A percentile compares a stretch with the other conserved stretches of the same genome.
These are phyloP conservation scores for Aplodontia rufa DNA, from an alignment of 2,113 vertebrate genomes.

Conservation along the genomic window DNA sequence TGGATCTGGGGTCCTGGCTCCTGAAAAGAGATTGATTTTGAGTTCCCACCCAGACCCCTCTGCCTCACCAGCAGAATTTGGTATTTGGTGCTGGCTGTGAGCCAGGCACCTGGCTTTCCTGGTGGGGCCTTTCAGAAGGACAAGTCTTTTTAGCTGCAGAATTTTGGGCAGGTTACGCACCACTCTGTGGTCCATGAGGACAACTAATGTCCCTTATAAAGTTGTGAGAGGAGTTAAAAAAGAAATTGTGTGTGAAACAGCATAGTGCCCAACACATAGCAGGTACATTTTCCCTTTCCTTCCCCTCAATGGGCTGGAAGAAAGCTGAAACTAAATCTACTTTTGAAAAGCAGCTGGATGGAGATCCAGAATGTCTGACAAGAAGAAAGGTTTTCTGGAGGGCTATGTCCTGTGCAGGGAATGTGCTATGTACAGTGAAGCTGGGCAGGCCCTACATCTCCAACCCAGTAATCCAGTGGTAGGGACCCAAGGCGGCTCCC, in stretches of 20 bases:
- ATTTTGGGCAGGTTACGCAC: neutral
- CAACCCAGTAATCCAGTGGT: neutral
- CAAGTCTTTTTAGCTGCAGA: accelerated
- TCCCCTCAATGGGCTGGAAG: neutral
- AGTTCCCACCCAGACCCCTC: neutral
- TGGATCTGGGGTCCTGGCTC: neutral
- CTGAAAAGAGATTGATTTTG: neutral
- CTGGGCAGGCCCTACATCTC: neutral
- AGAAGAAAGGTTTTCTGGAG: too few relatives aligned
- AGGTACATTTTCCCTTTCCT: neutral
- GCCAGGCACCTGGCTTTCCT: neutral
- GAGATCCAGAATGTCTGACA: neutral
- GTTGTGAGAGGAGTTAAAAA: neutral
- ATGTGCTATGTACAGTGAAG: too few relatives aligned
- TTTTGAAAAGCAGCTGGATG: neutral
- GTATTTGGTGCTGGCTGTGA: neutral
- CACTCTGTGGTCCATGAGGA: neutral
- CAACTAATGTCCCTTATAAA: neutral
- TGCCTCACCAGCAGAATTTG: neutral
- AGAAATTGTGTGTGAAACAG: neutral
- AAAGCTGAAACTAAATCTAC: too few relatives aligned
- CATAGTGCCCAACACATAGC: too few relatives aligned
- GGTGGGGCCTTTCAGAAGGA: neutral
- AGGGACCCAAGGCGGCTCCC: neutral
- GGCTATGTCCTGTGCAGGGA: too few relatives aligned